Base-by-base conservation (phyloP, 1,140 invertebrate genomes). In the Anadara kagoshimensis region DNA sequence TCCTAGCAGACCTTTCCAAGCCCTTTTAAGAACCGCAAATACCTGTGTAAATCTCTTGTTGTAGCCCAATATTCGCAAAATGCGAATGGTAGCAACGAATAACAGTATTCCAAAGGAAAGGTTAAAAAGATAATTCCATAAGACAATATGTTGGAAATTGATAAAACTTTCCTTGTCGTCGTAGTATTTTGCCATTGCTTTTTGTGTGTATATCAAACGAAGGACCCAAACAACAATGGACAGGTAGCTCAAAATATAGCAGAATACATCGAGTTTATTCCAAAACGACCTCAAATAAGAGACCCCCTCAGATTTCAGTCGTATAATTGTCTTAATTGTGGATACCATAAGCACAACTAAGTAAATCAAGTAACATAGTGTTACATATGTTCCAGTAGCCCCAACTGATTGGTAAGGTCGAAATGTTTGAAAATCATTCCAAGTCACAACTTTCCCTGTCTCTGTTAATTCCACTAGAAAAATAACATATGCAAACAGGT, bases 401-500 rank as follows among this genome's bases (percentile, higher is more conserved):
- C 56, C 20, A 26, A 66, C 36, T 11, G 51, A 18, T 5, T 29
- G 11, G 5, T 44, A 73, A 12, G 76, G 54, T 49, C 73, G 58
- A 45, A 83, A 68, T 0, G 70, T 58, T 26, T 78, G 75, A 11
- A 75, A 75, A 45, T 72, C 72, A 20, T 69, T 69, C 58, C 72
- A 78, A 12, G 72, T 75, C 0, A 80, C 24, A 0, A 77, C 73
- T 14, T 82, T 83, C 3, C 91, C 91, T n/a, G 88, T 88, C 41
- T 90, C 89, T 5, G 87, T 73, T 76, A 91, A 90, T 76, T 91
- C 91, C 0, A 66, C 57, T 22, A 84, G 18, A 41, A 83, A 75
- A 10, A 69, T 69, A 16, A 70, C 62, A 45, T 78, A 79, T 11
- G 68, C 54, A 62, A 86, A 83, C 41, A 83, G 29, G 49, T 85